Conservation (phyloP, 2,797 vertebrate species). For the Carcharodon carcharias region DNA sequence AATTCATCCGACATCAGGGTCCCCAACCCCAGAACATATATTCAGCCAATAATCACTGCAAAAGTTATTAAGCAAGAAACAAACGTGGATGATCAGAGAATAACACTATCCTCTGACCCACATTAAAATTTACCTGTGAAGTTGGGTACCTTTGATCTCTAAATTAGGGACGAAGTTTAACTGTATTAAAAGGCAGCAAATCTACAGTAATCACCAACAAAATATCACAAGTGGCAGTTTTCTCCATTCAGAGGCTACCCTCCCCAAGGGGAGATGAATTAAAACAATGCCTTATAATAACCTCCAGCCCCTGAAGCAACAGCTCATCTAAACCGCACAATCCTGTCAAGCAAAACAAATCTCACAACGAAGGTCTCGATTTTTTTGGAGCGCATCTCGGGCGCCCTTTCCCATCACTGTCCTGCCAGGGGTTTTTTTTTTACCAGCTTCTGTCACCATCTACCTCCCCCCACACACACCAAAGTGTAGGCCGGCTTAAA, state of each 20-base stretch:
- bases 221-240: not conserved
- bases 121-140: not conserved
- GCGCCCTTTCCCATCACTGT: not conserved
- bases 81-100: not conserved
- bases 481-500: not conserved
- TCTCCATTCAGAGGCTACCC: not conserved
- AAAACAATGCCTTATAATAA: not conserved
- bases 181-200: not conserved
- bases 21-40: not conserved
- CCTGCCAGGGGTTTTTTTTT: not conserved
- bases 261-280: not conserved
- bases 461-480: no score
- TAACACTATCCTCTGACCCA: not conserved
- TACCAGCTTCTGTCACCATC: not conserved
- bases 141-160: not conserved
- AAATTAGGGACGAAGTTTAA: not conserved
- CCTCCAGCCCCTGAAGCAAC: not conserved
- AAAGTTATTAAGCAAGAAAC: not conserved
- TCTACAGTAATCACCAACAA: not conserved
- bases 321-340: not conserved
- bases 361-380: not conserved
- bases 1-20: not conserved
- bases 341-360: not conserved
- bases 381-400: not conserved
- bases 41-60: not conserved